phyloP scores from a whole-genome alignment of 2,888 invertebrate genomes.

The Arenicola marina region DNA sequence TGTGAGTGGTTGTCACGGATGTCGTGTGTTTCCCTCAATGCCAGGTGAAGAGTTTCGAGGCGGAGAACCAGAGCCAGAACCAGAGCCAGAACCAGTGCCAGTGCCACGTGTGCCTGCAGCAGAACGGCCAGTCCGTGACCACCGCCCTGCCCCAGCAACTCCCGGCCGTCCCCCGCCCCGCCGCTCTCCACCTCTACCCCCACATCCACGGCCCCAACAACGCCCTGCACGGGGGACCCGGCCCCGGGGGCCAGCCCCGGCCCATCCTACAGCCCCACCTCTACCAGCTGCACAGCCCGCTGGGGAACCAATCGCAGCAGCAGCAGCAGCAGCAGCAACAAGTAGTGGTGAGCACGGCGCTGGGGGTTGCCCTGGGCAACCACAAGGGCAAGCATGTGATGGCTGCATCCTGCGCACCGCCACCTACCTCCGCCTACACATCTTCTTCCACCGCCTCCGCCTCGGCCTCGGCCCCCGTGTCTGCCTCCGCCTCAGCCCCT shows the following conservation, averaged over 20 bases:
- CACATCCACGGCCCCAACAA: slow-evolving; percentile 55
- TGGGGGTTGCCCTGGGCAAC: no score
- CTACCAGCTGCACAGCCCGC: slow-evolving; percentile 51
- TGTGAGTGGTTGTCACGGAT: no score
- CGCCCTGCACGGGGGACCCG: slow-evolving; percentile 7
- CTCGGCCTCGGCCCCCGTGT: no score
- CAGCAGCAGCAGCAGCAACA: slow-evolving; percentile 30
- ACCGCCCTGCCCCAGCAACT: slow-evolving; percentile 54
- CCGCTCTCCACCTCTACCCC: slow-evolving; percentile 55
- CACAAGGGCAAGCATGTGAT: no score
- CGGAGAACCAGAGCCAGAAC: not conserved
- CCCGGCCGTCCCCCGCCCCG: slow-evolving; percentile 46
- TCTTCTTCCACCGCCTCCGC: no score
- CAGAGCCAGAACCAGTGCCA: slow-evolving; percentile 51
- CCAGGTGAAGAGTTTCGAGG: slow-evolving; percentile 8
- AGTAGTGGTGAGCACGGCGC: not conserved
- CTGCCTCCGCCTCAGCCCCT: no score
- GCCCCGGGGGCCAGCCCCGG: slow-evolving; percentile 30
- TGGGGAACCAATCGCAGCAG: not conserved
- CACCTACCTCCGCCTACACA: no score
- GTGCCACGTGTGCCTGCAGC: slow-evolving; percentile 56
- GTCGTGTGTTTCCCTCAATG: no score
- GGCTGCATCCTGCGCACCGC: no score
- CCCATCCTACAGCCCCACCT: slow-evolving; percentile 52
- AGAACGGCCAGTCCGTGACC: slow-evolving; percentile 50